Evolutionary conservation across 1,140 invertebrate species (phyloP).

Genomic region (Drosophila ananassae): DNA sequence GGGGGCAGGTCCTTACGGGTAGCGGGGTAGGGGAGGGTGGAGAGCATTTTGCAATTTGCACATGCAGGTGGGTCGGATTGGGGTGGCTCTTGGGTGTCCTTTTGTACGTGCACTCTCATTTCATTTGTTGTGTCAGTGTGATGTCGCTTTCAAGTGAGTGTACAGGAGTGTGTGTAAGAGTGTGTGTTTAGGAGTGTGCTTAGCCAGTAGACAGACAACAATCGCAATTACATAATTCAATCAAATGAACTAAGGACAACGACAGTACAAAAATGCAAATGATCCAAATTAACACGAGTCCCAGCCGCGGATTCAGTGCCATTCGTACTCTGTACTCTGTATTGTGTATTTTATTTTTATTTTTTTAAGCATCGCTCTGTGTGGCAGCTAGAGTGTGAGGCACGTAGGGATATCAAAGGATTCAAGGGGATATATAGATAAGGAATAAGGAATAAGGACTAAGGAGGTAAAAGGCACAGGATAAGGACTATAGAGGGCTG

Average conservation of each 20-base stretch:
- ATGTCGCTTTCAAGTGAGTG: neutral
- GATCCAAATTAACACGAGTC: constrained; percentile 70
- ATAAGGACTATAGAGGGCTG: neutral
- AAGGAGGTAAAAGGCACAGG: neutral
- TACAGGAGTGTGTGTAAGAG: neutral
- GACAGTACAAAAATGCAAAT: constrained; percentile 65
- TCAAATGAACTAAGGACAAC: constrained; percentile 72
- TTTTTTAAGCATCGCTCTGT: neutral
- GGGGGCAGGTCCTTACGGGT: constrained; percentile 7
- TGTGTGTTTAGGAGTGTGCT: constrained; percentile 42
- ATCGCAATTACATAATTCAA: constrained; percentile 79
- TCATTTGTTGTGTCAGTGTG: constrained; percentile 28
- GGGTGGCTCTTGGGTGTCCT: neutral
- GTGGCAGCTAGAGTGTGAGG: neutral
- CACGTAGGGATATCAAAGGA: constrained; percentile 2
- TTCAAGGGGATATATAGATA: neutral
- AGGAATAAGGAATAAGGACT: neutral
- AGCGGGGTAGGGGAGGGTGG: neutral
- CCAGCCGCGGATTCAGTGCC: constrained; percentile 34
- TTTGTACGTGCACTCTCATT: constrained; percentile 34
- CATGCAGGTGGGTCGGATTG: constrained; percentile 16
- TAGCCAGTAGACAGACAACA: constrained; percentile 70
- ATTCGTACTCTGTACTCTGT: constrained; percentile 28
- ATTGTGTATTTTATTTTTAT: neutral
- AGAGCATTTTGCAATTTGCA: constrained; percentile 11